phyloP scores from a whole-genome alignment of 2,797 vertebrate species.

The Leuciscus waleckii region DNA sequence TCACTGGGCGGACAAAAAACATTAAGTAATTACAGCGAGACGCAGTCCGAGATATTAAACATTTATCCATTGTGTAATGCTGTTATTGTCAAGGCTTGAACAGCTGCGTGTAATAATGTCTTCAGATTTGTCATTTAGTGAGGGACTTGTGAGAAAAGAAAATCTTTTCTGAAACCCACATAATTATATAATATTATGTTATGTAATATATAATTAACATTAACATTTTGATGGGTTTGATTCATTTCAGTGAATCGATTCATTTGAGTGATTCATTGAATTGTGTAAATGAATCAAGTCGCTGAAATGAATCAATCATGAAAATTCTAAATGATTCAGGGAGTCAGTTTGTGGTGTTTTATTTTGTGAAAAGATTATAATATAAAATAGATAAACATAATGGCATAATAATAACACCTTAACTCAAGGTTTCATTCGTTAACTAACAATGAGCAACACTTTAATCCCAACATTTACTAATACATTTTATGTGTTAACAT shows the following conservation, averaged over 20 bases:
- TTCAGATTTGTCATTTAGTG: background rate
- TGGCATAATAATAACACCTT: no score
- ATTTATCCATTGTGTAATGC: conserved; percentile 16
- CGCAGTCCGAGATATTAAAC: conserved; percentile 28
- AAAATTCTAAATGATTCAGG: background rate
- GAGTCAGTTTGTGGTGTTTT: background rate
- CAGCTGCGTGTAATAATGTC: background rate
- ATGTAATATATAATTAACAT: background rate
- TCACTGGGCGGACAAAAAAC: conserved; percentile 5
- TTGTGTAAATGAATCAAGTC: background rate
- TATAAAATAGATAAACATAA: no score
- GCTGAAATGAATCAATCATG: background rate
- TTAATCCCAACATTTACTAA: no score
- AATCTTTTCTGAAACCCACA: background rate
- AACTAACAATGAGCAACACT: no score
- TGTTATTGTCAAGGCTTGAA: background rate
- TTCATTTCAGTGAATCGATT: background rate
- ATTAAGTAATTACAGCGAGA: conserved; percentile 49
- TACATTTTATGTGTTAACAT: no score
- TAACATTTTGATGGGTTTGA: background rate
- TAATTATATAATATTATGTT: background rate
- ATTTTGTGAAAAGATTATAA: background rate
- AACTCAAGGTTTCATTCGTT: no score
- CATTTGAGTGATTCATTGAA: background rate
- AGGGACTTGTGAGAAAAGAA: background rate